Percentiles rank a stretch among this genome's conserved stretches.
Evolutionary conservation across 2,888 invertebrate species (phyloP).

Genomic region (Palloptera scutellata): DNA sequence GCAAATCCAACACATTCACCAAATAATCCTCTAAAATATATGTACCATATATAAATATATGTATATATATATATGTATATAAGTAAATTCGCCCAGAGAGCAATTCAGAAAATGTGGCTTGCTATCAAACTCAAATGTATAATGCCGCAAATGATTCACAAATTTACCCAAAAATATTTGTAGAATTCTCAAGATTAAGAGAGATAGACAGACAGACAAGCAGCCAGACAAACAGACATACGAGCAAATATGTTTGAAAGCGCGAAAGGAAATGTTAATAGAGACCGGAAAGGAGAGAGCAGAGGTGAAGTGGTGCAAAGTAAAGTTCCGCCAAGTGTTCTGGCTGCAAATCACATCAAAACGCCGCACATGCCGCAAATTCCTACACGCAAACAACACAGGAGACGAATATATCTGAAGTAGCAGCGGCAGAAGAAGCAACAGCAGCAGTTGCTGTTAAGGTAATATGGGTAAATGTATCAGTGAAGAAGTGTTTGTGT

Average conservation of each 20-base stretch:
- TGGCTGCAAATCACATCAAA: not conserved
- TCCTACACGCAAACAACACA: no score
- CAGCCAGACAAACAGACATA: not conserved
- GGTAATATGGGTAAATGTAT: conserved; percentile 4
- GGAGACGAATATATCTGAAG: not conserved
- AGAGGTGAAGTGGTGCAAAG: not conserved
- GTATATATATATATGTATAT: no score
- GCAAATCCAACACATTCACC: no score
- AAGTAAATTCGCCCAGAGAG: no score
- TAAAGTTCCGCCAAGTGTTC: not conserved
- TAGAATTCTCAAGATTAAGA: no score
- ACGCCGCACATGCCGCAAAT: not conserved
- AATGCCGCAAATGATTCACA: no score
- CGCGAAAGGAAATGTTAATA: not conserved
- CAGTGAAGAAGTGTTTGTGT: not conserved
- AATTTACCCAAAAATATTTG: no score
- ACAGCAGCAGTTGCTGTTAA: not conserved
- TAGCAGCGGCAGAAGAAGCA: not conserved
- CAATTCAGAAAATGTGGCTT: no score
- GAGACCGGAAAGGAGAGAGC: no score
- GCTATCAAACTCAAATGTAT: no score
- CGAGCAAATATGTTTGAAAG: not conserved
- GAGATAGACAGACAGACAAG: not conserved
- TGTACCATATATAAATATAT: no score
- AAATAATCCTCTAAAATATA: no score